phyloP scores from a whole-genome alignment of 2,113 vertebrate genomes.

The Heterotis niloticus region DNA sequence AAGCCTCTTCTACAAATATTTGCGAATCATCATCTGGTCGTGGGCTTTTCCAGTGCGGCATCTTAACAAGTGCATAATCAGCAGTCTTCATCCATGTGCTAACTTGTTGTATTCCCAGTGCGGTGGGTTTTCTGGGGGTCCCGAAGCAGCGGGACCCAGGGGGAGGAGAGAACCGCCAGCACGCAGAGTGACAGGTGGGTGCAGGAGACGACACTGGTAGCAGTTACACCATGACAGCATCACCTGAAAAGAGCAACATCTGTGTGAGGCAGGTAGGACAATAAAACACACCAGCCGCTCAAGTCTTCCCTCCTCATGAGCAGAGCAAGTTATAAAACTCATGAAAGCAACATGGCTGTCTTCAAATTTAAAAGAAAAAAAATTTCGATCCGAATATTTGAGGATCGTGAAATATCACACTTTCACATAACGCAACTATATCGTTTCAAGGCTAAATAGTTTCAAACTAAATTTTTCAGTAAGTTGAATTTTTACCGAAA shows the following conservation, averaged over 20 bases:
- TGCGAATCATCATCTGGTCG: conserved; percentile 25
- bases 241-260: conserved; percentile 48
- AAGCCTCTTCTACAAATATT: conserved; percentile 48
- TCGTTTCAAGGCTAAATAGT: no score
- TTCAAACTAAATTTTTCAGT: neutral
- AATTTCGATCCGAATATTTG: no score
- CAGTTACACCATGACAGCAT: conserved; percentile 47
- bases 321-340: no score
- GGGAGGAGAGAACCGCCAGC: neutral
- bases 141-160: conserved; percentile 53
- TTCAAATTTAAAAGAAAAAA: no score
- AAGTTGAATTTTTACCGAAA: conserved; percentile 46
- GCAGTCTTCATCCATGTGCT: conserved; percentile 33
- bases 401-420: no score
- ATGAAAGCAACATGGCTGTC: no score
- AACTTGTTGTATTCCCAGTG: conserved; percentile 58
- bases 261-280: neutral
- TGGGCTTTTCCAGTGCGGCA: conserved; percentile 62
- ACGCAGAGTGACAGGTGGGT: conserved; percentile 40
- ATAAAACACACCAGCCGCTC: neutral
- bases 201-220: conserved; percentile 55
- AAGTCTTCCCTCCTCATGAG: no score
- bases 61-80: conserved; percentile 54
- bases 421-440: no score
- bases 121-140: conserved; percentile 67